Percentiles rank a stretch among this genome's conserved stretches.
phyloP scores from a whole-genome alignment of 1,140 invertebrate genomes.

The Watersipora subatra region DNA sequence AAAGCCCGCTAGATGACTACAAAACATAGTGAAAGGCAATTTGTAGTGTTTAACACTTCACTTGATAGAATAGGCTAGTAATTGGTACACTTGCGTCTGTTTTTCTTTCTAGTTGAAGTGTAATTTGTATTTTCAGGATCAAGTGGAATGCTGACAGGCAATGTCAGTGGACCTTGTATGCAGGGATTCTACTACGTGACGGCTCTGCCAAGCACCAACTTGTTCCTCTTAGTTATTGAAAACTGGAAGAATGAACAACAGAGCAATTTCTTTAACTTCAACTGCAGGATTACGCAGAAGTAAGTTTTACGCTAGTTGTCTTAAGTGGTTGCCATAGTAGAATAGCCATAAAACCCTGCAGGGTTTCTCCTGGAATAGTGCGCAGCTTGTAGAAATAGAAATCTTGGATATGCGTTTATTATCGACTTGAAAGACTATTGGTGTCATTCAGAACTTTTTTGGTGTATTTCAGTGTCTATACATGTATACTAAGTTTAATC shows the following conservation, averaged over 20 bases:
- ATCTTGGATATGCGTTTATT: neutral
- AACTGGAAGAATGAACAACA: slow-evolving; percentile 33
- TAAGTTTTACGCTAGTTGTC: no score
- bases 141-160: slow-evolving; percentile 41
- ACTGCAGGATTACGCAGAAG: slow-evolving; percentile 40
- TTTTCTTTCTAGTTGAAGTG: no score
- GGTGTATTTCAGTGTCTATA: no score
- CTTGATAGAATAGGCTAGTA: no score
- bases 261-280: slow-evolving; percentile 40
- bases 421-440: neutral
- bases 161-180: slow-evolving; percentile 42
- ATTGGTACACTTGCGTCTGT: no score
- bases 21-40: no score
- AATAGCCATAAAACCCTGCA: no score
- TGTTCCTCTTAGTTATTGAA: slow-evolving; percentile 42
- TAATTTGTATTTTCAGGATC: slow-evolving; percentile 26
- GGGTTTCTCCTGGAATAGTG: neutral
- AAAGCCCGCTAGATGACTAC: no score
- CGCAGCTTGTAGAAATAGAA: neutral
- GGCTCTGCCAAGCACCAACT: slow-evolving; percentile 38
- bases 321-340: no score
- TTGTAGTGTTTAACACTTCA: no score
- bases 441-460: no score
- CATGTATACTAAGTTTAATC: no score
- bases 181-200: slow-evolving; percentile 43